Base-by-base conservation (phyloP, 1,140 invertebrate genomes). In the Caenorhabditis remanei region DNA sequence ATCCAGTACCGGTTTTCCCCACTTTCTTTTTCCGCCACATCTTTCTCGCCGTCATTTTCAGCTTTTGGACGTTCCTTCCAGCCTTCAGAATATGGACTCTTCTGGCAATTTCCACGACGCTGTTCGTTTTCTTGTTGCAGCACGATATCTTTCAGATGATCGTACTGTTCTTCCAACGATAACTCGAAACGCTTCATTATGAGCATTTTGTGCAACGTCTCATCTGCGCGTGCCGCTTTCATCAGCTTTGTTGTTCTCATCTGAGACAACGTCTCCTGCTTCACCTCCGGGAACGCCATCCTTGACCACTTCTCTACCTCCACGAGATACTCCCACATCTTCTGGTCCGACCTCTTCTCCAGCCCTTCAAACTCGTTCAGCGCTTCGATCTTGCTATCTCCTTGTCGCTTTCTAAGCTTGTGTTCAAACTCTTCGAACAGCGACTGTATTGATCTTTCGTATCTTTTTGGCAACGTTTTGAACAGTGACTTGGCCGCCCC, bases 51-150 rank as follows among this genome's bases (percentile, higher is more conserved):
- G 58, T 16, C 16, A 61, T 61, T 53, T 53, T 53, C 58, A 8
- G 16, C 16, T n/a, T 61, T 61, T 61, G 19, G 32, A 32, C 32
- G 32, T 32, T 32, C 19, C 58, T 61, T 61, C 9, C n/a, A 16
- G 3, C 19, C 9, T 61, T 61, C 24, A 8, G 58, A 24, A 21
- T 0, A n/a, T n/a, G n/a, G n/a, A n/a, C n/a, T 21, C 24, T n/a
- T 21, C 16, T 9, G 3, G 9, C 19, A 4, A 4, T 5, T 61
- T 21, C 8, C 32, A 32, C 32, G 32, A 32, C 32, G 32, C 32
- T 61, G 8, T 61, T 61, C 58, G 58, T 61, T 61, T n/a, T 61
- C 58, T 32, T 61, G 58, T n/a, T 61, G 58, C 3, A 61, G 19
- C 16, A 32, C 58, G 24, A 61, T 61, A 61, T 61, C 58, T n/a